Base-by-base conservation (phyloP, 2,888 invertebrate species). In the Aphidius colemani region DNA sequence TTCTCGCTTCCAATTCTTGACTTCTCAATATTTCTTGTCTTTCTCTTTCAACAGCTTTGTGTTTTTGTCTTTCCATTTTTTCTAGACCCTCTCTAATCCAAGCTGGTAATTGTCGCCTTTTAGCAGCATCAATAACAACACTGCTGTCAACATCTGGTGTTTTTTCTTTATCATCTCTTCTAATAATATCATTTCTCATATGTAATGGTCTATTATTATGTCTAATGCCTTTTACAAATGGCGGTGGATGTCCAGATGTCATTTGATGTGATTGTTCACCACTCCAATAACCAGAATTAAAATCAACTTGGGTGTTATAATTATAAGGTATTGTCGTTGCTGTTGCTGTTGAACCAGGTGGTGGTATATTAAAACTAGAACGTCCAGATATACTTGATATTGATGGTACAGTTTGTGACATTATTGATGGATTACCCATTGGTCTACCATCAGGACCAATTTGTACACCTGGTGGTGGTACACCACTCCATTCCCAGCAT, bases 61-160 rank as follows among this genome's bases (percentile, higher is more conserved):
- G 89, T 77, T 96, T 96, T 73, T 97, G 96, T 39, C 93, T 87
- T 81, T 98, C 98, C 95, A 98, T 97, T 85, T 98, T 98, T 79
- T 98, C 98, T 71, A 98, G 84, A 44, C 97, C 97, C 86, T 95
- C 97, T 81, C 97, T 87, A 70, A 98, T 97, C 98, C 98, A 98
- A 0, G 94, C 95, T n/a, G 98, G 98, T 30, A 98, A 85, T 74
- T 93, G 91, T 76, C 95, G 90, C 46, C 96, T 86, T 82, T 94
- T 94, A 13, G 91, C 92, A 11, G 94, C 94, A 82, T 96, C 95
- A 68, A 82, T 75, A 43, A 79, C 78, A 50, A 74, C 75, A 59
- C 75, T 76, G 3, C 78, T 74, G 50, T 82, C 82, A 60, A 81
- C 81, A 49, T 82, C 82, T 0, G 81, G 82, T 43, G 81, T 80